Conservation (phyloP, 2,888 invertebrate genomes). For the Rhimphoctona megacephalus region DNA sequence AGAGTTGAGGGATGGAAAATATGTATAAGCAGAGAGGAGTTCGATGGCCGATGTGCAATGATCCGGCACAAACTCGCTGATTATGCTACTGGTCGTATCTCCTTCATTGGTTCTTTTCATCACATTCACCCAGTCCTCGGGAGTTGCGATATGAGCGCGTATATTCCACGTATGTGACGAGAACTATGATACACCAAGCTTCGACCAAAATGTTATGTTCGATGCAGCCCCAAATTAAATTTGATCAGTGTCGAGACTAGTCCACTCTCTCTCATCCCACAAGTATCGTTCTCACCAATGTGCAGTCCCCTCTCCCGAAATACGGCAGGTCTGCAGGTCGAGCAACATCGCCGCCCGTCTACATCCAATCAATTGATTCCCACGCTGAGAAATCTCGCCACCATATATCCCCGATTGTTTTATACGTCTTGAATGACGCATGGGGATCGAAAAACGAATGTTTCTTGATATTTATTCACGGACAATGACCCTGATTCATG, state of each 20-base stretch:
- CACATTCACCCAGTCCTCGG: slow-evolving; percentile 32
- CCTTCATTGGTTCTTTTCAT: slow-evolving; percentile 49
- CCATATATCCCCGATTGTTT: neutral
- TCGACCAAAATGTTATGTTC: slow-evolving; percentile 61
- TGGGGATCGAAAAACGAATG: neutral
- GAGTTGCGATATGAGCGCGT: neutral
- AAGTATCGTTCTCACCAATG: slow-evolving; percentile 25
- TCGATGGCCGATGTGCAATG: slow-evolving; percentile 55
- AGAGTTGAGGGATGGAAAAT: slow-evolving; percentile 10
- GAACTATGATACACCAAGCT: neutral
- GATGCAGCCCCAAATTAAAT: slow-evolving; percentile 54
- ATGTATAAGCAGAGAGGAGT: neutral
- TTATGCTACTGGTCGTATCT: slow-evolving; percentile 30
- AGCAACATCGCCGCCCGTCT: slow-evolving; percentile 13
- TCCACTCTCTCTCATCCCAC: slow-evolving; percentile 21
- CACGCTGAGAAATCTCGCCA: slow-evolving; percentile 17
- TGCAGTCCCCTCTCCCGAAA: neutral
- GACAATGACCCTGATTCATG: too few species aligned
- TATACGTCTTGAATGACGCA: slow-evolving; percentile 6
- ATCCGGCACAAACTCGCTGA: slow-evolving; percentile 24
- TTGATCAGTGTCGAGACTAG: slow-evolving; percentile 52
- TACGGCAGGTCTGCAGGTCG: slow-evolving; percentile 9
- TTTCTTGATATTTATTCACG: neutral
- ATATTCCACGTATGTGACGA: slow-evolving; percentile 18
- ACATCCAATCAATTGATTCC: slow-evolving; percentile 42